Evolutionary conservation across 2,797 vertebrate species (phyloP), one percentile per base, ranked within the genome.

Genomic region (Hyperoplus lanceolatus): DNA sequence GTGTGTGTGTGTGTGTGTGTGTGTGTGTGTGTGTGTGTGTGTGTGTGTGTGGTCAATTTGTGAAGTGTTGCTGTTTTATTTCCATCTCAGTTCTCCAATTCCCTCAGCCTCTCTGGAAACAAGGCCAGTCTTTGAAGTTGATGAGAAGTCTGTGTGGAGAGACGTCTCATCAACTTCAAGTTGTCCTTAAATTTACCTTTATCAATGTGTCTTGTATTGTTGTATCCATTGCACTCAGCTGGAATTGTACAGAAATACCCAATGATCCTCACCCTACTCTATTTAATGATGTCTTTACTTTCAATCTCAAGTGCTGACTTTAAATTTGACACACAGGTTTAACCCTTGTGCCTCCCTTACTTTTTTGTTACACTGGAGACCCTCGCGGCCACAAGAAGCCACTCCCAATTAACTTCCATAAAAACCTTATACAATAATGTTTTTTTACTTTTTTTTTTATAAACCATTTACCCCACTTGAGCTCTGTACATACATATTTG

Each of bases 91-190:
- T 70, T 42, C 50, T 55, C 13, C 3, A 6, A 16, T 46, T 14
- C 55, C 59, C 62, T 73, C 60, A 54, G 49, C 60, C 16, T 77
- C 50, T 59, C 12, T 76, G 62, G 58, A 74, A 86, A 71, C 57
- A 12, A 45, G 53, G 60, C 42, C 51, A 11, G 9, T 41, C 70
- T 82, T 75, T 75, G 70, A 83, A 78, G 72, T 68, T 49, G 60
- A 63, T 49, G 56, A 74, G 53, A 61, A 0, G 36, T 38, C 10
- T 61, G 6, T 57, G n/a, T 38, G 14, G 41, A 68, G 56, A 45
- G 36, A 58, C 4, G 0, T 65, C 61, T 66, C 61, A 73, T 78
- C 70, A 48, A 16, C 65, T 76, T 71, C 7, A 59, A 55, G 60
- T 66, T 53, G 50, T 56, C 56, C 49, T 70, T n/a, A 67, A 6